Evolutionary conservation across 1,140 invertebrate genomes (phyloP).

Genomic region (Heliconius eleuchia): DNA sequence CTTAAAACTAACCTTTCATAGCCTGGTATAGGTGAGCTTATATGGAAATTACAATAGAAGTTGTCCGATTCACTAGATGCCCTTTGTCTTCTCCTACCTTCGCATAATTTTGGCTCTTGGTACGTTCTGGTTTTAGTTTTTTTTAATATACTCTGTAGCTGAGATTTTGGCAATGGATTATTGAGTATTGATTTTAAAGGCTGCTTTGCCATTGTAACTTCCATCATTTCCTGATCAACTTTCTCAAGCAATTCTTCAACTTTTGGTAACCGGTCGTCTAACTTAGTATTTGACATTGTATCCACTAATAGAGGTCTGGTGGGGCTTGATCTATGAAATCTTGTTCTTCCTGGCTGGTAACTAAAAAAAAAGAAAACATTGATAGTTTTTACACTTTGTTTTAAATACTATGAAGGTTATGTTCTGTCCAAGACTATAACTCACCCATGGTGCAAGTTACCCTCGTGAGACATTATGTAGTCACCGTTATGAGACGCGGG

Average conservation of each 20-base stretch:
- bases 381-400: not conserved
- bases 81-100: conserved; percentile 68
- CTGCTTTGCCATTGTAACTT: conserved; percentile 62
- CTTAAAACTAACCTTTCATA: conserved; percentile 67
- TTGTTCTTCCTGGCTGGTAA: conserved; percentile 68
- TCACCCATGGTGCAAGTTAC: conserved; percentile 60
- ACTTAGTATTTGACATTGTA: conserved; percentile 67
- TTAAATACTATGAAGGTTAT: conserved; percentile 45
- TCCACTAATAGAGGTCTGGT: conserved; percentile 65
- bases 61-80: conserved; percentile 76
- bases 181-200: conserved; percentile 78
- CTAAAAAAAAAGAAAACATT: conserved; percentile 42
- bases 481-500: conserved; percentile 69
- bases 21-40: conserved; percentile 56
- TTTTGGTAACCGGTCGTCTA: conserved; percentile 72
- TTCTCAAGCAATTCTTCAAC: conserved; percentile 75
- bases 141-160: conserved; percentile 69
- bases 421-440: conserved; percentile 41
- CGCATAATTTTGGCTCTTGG: conserved; percentile 55
- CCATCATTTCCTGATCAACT: conserved; percentile 73
- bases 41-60: conserved; percentile 60
- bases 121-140: conserved; percentile 67
- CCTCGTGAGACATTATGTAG: conserved; percentile 71
- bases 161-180: conserved; percentile 65
- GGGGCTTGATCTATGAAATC: conserved; percentile 66